phyloP scores from a whole-genome alignment of 2,888 invertebrate genomes.

The Germaria angustata region DNA sequence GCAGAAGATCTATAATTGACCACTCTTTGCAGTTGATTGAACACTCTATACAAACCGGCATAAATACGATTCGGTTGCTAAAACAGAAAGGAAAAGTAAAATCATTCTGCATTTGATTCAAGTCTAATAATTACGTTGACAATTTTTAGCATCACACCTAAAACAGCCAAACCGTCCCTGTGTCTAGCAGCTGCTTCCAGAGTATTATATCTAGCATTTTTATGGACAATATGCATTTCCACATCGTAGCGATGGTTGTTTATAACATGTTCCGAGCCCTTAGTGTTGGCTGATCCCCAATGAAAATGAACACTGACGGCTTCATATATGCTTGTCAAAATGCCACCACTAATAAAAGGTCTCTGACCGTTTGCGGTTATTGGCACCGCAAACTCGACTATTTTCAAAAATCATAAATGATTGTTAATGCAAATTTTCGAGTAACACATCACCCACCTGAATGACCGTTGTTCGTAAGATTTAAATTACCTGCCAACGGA shows the following conservation, averaged over 20 bases:
- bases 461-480: conserved; percentile 85
- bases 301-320: conserved; percentile 82
- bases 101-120: not conserved
- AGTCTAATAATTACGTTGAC: conserved; percentile 52
- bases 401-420: not conserved
- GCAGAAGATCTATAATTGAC: conserved; percentile 65
- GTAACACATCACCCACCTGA: conserved; percentile 78
- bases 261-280: conserved; percentile 82
- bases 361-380: conserved; percentile 68
- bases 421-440: not conserved
- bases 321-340: conserved; percentile 69
- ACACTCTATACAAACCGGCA: conserved; percentile 69
- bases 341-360: conserved; percentile 72
- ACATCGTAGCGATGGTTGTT: conserved; percentile 81
- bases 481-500: conserved; percentile 82
- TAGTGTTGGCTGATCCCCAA: conserved; percentile 85
- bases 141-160: conserved; percentile 83
- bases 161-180: conserved; percentile 83
- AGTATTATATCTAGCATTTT: conserved; percentile 82
- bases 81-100: not conserved
- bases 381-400: conserved; percentile 72
- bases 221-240: conserved; percentile 86
- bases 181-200: conserved; percentile 80
- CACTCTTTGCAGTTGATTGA: conserved; percentile 70
- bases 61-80: conserved; percentile 49